Evolutionary conservation across 2,797 vertebrate genomes (phyloP).

Genomic region (Tiaroga cobitis): DNA sequence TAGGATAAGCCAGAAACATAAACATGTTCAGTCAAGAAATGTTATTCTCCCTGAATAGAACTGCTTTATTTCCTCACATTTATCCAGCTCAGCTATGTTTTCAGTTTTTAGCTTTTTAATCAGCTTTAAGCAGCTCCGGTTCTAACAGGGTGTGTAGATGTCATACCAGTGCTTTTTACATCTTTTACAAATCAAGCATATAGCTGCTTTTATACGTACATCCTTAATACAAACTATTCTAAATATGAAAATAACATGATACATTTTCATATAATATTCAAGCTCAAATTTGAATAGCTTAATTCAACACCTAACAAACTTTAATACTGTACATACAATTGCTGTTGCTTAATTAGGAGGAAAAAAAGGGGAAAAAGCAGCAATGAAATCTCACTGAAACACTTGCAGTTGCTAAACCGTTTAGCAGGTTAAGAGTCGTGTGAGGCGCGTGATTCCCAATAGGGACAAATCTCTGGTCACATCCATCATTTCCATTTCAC

Average conservation of each 20-base stretch:
- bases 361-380: constrained; percentile 14
- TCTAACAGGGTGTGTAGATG: background rate
- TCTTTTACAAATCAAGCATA: background rate
- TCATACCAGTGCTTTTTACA: constrained; percentile 2
- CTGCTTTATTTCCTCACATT: background rate
- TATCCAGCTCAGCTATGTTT: background rate
- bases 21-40: background rate
- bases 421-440: constrained; percentile 17
- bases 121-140: background rate
- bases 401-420: constrained; percentile 4
- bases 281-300: background rate
- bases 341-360: constrained; percentile 42
- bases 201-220: background rate
- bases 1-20: background rate
- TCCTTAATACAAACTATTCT: background rate
- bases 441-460: background rate
- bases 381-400: background rate
- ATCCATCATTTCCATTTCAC: constrained; percentile 56
- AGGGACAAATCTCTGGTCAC: constrained; percentile 27
- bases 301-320: background rate
- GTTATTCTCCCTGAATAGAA: background rate
- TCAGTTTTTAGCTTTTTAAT: background rate
- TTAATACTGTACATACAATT: background rate
- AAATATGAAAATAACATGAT: background rate
- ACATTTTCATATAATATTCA: background rate